Base-by-base conservation (phyloP, 2,888 invertebrate species). In the Eristalis arbustorum region DNA sequence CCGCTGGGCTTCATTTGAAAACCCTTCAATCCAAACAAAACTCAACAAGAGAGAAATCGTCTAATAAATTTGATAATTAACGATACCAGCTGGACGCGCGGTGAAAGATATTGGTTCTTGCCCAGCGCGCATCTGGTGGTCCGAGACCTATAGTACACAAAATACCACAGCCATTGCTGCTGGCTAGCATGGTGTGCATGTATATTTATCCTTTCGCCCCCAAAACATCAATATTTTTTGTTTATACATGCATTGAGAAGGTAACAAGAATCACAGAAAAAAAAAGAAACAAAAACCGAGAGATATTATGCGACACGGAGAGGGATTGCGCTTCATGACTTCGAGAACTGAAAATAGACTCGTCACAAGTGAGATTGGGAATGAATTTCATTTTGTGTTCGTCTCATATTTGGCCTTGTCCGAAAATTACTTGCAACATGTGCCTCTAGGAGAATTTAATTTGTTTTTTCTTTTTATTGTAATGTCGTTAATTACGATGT, bases 101-200 rank as follows among this genome's bases (percentile, higher is more conserved):
- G 56, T 37, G 57, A 57, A 25, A 59, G 64, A 64, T 37, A 25
- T 40, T 57, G 22, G 66, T 40, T n/a, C n/a, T 40, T 66, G 13
- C 42, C 66, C 49, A 22, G 63, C 37, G 63, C 37, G 34, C 77
- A 63, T 69, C 62, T 77, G 68, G 63, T 69, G 69, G 69, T 69
- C 69, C 62, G 56, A 69, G 18, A 61, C 11, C 25, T n/a, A 40
- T 2, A 2, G 8, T 31, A 31, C n/a, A 49, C 22, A 62, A 61
- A 68, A 42, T 25, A 42, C 22, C 28, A 42, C 34, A 57, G 49
- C 8, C 1, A 49, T 8, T 18, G 49, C 18, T 49, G 34, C 14
- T 11, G 22, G 11, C 28, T 31, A 28, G 1, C n/a, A 18, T 42
- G 25, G 8, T 25, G 56, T 71, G 28, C 34, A 37, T 67, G 28